Conservation (phyloP, 2,113 vertebrate species). For the Aegithalos caudatus region DNA sequence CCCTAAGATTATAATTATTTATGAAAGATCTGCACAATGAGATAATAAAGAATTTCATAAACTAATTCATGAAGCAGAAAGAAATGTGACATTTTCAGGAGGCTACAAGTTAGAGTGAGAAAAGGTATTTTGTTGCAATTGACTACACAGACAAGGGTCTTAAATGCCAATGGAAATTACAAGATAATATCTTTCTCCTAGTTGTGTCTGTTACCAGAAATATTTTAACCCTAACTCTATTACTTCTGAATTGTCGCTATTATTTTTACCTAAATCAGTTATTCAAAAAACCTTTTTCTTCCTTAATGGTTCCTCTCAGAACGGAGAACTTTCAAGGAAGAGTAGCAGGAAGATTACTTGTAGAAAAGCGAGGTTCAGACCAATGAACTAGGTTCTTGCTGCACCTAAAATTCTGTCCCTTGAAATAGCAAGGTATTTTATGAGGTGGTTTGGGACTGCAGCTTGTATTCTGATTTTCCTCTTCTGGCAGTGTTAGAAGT, state of each 20-base stretch:
- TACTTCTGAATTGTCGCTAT: not conserved
- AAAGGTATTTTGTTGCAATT: not conserved
- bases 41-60: not conserved
- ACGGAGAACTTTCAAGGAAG: not conserved
- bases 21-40: not conserved
- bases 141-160: not conserved
- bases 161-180: not conserved
- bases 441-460: not conserved
- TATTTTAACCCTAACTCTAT: not conserved
- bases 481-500: not conserved
- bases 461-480: not conserved
- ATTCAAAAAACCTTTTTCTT: not conserved
- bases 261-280: not conserved
- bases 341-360: not conserved
- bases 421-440: not conserved
- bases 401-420: not conserved
- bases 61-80: not conserved
- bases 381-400: not conserved
- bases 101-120: not conserved
- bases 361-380: not conserved
- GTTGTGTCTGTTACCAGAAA: not conserved
- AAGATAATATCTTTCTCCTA: not conserved
- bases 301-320: not conserved
- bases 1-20: not conserved
- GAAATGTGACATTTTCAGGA: not conserved